These are phyloP conservation scores for Nematopogon swammerdamellus DNA, from an alignment of 2,888 invertebrate genomes.

Conservation along the genomic window DNA sequence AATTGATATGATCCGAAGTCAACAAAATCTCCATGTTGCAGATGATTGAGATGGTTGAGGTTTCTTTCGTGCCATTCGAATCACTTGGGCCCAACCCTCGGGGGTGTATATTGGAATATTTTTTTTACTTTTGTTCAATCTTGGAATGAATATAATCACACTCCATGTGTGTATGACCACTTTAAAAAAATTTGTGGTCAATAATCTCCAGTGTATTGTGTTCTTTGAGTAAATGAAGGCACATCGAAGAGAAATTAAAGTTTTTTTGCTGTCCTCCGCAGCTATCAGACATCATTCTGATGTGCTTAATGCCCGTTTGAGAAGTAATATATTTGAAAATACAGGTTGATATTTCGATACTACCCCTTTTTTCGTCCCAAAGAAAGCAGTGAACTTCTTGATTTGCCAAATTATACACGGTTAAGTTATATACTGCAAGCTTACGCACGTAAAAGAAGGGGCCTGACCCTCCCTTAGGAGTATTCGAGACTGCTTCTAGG, in stretches of 20 bases:
- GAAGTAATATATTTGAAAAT: constrained; percentile 12
- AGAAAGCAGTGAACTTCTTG: constrained; percentile 18
- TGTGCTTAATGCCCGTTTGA: constrained; percentile 7
- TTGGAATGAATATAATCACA: constrained; percentile 17
- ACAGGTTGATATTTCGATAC: constrained; percentile 18
- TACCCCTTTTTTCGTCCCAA: constrained; percentile 20
- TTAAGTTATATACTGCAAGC: constrained; percentile 19
- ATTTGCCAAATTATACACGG: constrained; percentile 19
- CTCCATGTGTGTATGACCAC: constrained; percentile 14
- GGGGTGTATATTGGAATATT: constrained; percentile 16
- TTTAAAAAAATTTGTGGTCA: constrained; percentile 9
- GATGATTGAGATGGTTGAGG: too few species aligned
- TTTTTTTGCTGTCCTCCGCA: constrained; percentile 17
- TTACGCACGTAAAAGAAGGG: constrained; percentile 19
- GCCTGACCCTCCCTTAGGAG: constrained; percentile 16
- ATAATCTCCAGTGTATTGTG: constrained; percentile 1
- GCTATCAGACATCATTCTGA: constrained; percentile 15
- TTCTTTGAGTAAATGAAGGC: constrained; percentile 3
- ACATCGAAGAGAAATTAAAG: constrained; percentile 12
- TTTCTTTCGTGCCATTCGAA: too few species aligned
- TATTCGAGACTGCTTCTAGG: constrained; percentile 17
- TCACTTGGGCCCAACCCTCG: constrained; percentile 6
- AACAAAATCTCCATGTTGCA: too few species aligned
- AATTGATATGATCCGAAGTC: too few species aligned
- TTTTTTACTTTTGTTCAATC: constrained; percentile 16